phyloP scores from a whole-genome alignment of 2,888 invertebrate species.

The Epicampocera succincta region DNA sequence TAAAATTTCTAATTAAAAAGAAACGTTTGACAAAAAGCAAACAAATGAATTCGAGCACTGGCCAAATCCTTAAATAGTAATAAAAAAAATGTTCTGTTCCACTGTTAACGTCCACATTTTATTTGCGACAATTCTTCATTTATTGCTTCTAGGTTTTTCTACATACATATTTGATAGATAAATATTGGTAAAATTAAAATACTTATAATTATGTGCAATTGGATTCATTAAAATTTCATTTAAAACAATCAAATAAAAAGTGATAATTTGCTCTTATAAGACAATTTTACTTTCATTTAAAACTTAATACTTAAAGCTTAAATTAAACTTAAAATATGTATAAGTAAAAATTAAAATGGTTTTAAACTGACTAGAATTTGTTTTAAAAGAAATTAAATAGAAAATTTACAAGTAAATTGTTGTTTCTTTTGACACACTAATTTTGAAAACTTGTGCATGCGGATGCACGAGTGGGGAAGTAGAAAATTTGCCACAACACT shows the following conservation, averaged over 20 bases:
- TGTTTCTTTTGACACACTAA: constrained; percentile 2
- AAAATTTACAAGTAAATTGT: constrained; percentile 52
- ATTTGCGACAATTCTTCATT: background rate
- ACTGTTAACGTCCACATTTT: background rate
- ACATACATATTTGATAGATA: background rate
- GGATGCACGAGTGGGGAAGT: too few species aligned
- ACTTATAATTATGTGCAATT: constrained; percentile 17
- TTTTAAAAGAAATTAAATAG: constrained; percentile 14
- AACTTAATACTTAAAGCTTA: constrained; percentile 18
- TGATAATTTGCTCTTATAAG: constrained; percentile 8
- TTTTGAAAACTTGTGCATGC: background rate
- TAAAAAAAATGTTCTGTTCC: too few species aligned
- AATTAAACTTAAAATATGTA: constrained; percentile 41
- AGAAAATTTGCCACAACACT: too few species aligned
- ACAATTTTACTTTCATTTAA: constrained; percentile 9
- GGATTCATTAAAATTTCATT: constrained; percentile 39
- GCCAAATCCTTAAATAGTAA: too few species aligned
- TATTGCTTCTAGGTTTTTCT: constrained; percentile 35
- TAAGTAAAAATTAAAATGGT: constrained; percentile 11
- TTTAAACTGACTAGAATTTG: constrained; percentile 62
- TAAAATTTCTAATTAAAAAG: too few species aligned
- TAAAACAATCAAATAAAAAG: constrained; percentile 36
- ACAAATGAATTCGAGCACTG: too few species aligned
- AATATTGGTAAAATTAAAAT: constrained; percentile 11
- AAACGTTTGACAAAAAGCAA: too few species aligned